These are phyloP conservation scores for Eucera pruinosa DNA, from an alignment of 2,888 invertebrate species.

Conservation along the genomic window DNA sequence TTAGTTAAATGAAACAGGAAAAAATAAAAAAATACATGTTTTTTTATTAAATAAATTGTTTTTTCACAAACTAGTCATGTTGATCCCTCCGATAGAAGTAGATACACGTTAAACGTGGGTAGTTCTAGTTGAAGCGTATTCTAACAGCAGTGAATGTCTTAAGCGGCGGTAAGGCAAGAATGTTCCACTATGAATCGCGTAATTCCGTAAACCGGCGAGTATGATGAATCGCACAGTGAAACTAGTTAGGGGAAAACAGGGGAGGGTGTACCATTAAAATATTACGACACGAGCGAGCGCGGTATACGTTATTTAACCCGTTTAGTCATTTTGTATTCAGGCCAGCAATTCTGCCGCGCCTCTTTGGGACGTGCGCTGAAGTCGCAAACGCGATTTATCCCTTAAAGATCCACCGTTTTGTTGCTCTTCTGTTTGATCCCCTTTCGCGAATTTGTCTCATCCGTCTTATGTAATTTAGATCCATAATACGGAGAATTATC, in stretches of 20 bases:
- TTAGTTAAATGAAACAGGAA: too few species aligned
- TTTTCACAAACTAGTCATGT: too few species aligned
- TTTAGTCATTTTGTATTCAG: constrained; percentile 71
- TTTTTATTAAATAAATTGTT: too few species aligned
- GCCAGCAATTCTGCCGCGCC: constrained; percentile 60
- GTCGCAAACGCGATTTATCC: constrained; percentile 29
- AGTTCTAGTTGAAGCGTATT: too few species aligned
- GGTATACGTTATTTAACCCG: constrained; percentile 58
- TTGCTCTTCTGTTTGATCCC: not conserved
- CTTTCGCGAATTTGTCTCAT: not conserved
- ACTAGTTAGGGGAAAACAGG: constrained; percentile 39
- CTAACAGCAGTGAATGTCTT: too few species aligned
- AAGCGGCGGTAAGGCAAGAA: not conserved
- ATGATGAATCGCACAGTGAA: constrained; percentile 40
- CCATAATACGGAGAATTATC: not conserved
- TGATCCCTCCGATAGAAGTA: too few species aligned
- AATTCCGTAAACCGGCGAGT: constrained; percentile 27
- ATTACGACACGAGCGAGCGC: constrained; percentile 35
- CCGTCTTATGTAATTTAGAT: not conserved
- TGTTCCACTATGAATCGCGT: constrained; percentile 20
- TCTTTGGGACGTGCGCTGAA: constrained; percentile 59
- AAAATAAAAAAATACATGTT: too few species aligned
- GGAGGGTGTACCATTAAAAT: constrained; percentile 37
- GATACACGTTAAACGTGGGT: too few species aligned
- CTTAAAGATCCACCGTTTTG: constrained; percentile 30